These are phyloP conservation scores for Pseudochromis fuscus DNA, from an alignment of 2,797 vertebrate species.

Conservation along the genomic window DNA sequence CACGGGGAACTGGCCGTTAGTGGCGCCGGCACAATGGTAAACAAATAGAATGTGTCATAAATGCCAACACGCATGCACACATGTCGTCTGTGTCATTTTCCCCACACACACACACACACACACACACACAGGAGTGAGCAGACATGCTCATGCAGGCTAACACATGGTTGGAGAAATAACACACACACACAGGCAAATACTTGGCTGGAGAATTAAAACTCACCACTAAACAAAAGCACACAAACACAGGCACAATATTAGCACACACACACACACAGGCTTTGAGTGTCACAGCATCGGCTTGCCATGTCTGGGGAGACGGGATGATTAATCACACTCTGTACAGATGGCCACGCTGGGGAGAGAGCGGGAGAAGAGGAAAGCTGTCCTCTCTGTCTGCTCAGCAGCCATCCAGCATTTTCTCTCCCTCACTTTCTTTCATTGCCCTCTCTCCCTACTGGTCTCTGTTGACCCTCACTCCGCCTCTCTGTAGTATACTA, in stretches of 20 bases:
- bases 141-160: background rate
- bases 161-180: slow-evolving; percentile 28
- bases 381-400: slow-evolving; percentile 63
- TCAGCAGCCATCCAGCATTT: slow-evolving; percentile 50
- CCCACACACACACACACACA: background rate
- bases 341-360: slow-evolving; percentile 77
- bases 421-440: slow-evolving; percentile 15
- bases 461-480: slow-evolving; percentile 58
- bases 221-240: slow-evolving; percentile 47
- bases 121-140: background rate
- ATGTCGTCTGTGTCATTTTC: slow-evolving; percentile 2
- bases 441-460: slow-evolving; percentile 6
- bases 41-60: slow-evolving; percentile 65
- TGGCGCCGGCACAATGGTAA: slow-evolving; percentile 42
- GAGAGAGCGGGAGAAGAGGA: slow-evolving; percentile 62
- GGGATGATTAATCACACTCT: slow-evolving; percentile 80
- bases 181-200: slow-evolving; percentile 27
- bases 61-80: slow-evolving; percentile 47
- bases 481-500: slow-evolving; percentile 34
- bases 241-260: slow-evolving; percentile 26
- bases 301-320: slow-evolving; percentile 73
- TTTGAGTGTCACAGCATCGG: slow-evolving; percentile 67
- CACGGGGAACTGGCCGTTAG: slow-evolving; percentile 48
- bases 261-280: slow-evolving; percentile 37
- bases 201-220: slow-evolving; percentile 38